Evolutionary conservation across 1,140 invertebrate genomes (phyloP).

Genomic region (Trigoniulus corallinus): DNA sequence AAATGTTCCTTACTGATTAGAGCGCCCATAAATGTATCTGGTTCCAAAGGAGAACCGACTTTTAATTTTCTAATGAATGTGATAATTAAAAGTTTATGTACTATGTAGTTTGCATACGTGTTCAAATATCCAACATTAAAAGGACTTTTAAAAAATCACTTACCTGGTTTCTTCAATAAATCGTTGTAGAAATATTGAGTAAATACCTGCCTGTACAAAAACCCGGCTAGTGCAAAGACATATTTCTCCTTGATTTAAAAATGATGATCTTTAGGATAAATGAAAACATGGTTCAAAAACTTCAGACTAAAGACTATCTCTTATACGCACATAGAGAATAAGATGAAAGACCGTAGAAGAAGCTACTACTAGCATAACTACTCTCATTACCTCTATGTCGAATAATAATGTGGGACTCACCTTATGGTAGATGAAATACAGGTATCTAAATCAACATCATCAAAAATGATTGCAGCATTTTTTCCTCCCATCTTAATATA

Average conservation of each 20-base stretch:
- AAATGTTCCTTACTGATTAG: constrained; percentile 33
- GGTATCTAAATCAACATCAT: constrained; percentile 32
- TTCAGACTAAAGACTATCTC: too few species aligned
- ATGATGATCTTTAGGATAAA: constrained; percentile 28
- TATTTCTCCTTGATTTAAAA: constrained; percentile 41
- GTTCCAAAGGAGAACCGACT: constrained; percentile 32
- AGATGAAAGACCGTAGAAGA: too few species aligned
- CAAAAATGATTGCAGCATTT: constrained; percentile 39
- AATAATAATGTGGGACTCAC: constrained; percentile 15
- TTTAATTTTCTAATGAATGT: constrained; percentile 25
- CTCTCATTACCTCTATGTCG: background rate
- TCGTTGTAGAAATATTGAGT: constrained; percentile 28
- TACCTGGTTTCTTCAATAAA: constrained; percentile 32
- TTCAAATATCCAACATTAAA: too few species aligned
- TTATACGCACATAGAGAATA: too few species aligned
- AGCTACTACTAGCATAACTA: constrained; percentile 7
- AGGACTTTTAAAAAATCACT: constrained; percentile 11
- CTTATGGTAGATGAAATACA: constrained; percentile 29
- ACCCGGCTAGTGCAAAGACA: constrained; percentile 40
- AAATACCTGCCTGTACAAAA: constrained; percentile 34
- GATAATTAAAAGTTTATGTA: constrained; percentile 1
- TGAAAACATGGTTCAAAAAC: too few species aligned
- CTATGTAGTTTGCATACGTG: constrained; percentile 6
- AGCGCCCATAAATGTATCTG: constrained; percentile 29
- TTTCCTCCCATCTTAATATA: constrained; percentile 37